Conservation (phyloP, 2,888 invertebrate genomes). For the Teinopalpus imperialis region DNA sequence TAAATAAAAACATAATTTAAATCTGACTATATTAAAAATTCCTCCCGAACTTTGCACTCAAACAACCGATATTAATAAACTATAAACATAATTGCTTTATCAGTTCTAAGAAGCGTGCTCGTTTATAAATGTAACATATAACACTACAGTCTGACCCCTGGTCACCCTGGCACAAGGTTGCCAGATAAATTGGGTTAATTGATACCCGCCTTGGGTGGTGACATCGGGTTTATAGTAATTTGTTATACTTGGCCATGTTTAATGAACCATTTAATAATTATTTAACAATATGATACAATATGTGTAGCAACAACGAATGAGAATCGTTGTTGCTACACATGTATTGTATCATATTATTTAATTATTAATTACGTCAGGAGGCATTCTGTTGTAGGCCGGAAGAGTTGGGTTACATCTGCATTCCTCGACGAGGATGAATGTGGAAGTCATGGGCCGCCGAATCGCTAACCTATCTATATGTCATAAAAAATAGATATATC, state of each 20-base stretch:
- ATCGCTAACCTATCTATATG: too few relatives aligned
- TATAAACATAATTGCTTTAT: conserved; percentile 8
- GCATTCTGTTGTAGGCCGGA: too few relatives aligned
- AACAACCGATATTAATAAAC: conserved; percentile 11
- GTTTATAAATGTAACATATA: conserved; percentile 11
- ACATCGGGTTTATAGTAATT: too few relatives aligned
- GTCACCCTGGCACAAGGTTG: conserved; percentile 15
- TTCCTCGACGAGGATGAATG: too few relatives aligned
- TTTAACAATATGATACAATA: neutral
- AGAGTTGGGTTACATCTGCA: too few relatives aligned
- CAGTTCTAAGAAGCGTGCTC: conserved; percentile 8
- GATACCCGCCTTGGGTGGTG: neutral
- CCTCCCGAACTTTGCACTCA: conserved; percentile 5
- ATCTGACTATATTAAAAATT: neutral
- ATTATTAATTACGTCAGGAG: too few relatives aligned
- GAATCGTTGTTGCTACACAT: too few relatives aligned
- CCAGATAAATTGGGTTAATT: conserved; percentile 22
- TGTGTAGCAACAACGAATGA: too few relatives aligned
- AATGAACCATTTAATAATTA: neutral
- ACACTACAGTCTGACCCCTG: conserved; percentile 7
- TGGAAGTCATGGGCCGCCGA: too few relatives aligned
- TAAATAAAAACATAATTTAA: neutral
- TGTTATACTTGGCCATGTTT: neutral
- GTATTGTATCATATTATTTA: too few relatives aligned
- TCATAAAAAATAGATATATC: too few relatives aligned